Evolutionary conservation across 2,888 invertebrate species (phyloP), one percentile per base, ranked within the genome.

Genomic region (Tachystola acroxantha): DNA sequence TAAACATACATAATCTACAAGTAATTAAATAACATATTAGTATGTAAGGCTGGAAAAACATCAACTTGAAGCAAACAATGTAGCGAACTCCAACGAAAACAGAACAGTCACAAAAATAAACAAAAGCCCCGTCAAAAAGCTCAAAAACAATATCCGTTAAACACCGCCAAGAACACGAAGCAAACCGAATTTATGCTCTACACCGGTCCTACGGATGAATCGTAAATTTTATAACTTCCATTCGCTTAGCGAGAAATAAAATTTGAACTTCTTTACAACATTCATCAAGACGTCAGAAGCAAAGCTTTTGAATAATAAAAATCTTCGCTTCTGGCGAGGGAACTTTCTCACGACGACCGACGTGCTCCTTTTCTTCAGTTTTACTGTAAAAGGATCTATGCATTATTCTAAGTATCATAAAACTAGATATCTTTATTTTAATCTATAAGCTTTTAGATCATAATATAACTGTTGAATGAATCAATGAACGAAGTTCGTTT

Each of bases 281-380:
- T 82, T 80, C 76, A 80, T 82, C 81, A 80, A 67, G 69, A 67
- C 75, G 78, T 80, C 78, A 71, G 49, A 67, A 61, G 67, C 74
- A 74, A 70, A 66, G 67, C 73, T 72, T 78, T 74, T 81, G 78
- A 81, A 80, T 81, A 79, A 79, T 79, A 75, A 78, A 77, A 77
- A 66, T 62, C 55, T 59, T 65, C 52, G 40, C 32, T 28, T 13
- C 27, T n/a, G 1, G 31, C 24, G 3, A 2, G 11, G n/a, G 27
- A 32, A 29, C 25, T 36, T 31, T 24, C 11, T 20, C n/a, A n/a
- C 22, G 9, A n/a, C 2, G 24, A n/a, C n/a, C 6, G n/a, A n/a
- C n/a, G n/a, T n/a, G n/a, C n/a, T n/a, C n/a, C n/a, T 25, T 25
- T 25, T 25, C n/a, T 10, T 10, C 25, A 25, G n/a, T 4, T 25